Percentiles rank a stretch among this genome's conserved stretches.
Conservation (phyloP, 2,113 vertebrate genomes). For the Trinectes maculatus region DNA sequence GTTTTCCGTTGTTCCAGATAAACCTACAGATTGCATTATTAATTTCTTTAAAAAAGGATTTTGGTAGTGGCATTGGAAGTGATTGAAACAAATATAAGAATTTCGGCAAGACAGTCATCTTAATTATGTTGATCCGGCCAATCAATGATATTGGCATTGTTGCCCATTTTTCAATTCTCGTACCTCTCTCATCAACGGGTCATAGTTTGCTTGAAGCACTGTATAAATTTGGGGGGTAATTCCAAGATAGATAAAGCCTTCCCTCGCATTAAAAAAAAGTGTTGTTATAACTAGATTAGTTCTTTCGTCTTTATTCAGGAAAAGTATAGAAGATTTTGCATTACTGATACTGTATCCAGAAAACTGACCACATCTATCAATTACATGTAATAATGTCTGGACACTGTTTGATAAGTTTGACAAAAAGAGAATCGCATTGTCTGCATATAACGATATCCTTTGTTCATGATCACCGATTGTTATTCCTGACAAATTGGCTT, state of each 20-base stretch:
- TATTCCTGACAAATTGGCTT: too few relatives aligned
- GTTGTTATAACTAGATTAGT: background rate
- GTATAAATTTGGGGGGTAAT: background rate
- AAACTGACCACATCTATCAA: background rate
- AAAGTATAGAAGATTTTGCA: background rate
- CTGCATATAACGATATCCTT: too few relatives aligned
- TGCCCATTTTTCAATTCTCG: background rate
- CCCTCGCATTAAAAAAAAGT: background rate
- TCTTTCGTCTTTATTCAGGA: conserved; percentile 5
- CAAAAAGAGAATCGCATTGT: too few relatives aligned
- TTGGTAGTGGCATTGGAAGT: background rate
- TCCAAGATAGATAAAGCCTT: background rate
- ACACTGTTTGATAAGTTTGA: too few relatives aligned
- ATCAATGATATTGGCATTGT: conserved; percentile 12
- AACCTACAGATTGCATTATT: background rate
- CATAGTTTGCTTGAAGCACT: too few relatives aligned
- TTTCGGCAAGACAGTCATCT: conserved; percentile 2
- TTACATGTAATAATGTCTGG: background rate
- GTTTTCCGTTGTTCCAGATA: too few relatives aligned
- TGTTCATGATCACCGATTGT: too few relatives aligned
- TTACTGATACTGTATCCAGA: background rate
- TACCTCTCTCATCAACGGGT: too few relatives aligned
- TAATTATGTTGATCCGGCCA: background rate
- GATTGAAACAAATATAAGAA: background rate
- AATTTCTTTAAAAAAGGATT: background rate